Evolutionary conservation across 2,113 vertebrate species (phyloP), one percentile per base, ranked within the genome.

Genomic region (Dolichallabes microphthalmus): DNA sequence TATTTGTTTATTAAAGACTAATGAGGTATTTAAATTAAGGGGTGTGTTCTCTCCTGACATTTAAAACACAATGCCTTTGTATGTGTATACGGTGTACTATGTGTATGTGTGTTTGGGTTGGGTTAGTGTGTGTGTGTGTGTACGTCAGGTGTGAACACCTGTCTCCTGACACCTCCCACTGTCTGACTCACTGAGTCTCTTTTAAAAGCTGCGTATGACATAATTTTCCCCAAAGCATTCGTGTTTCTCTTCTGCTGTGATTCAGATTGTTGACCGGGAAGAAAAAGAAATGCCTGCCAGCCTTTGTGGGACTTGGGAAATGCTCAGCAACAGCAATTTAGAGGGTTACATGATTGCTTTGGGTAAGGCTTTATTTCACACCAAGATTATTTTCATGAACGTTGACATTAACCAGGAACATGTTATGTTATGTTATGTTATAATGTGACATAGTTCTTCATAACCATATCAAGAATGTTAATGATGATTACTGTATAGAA

Each of bases 321-420:
- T 97, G n/a, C 78, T 94, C 87, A 95, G 94, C 93, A 97, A 90
- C 89, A 93, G 94, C 86, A 97, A 98, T 91, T 92, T 96, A 25
- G 96, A 98, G 27, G 89, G 95, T 55, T 98, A 96, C 78, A 96
- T 97, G 96, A 88, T 92, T 84, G 94, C 94, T 79, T 90, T 97
- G 88, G 97, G 97, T 97, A 93, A 90, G 95, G 87, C n/a, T 84
- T 2, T 50, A 81, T 63, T 73, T 7, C 9, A 69, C n/a, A 7
- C 39, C 13, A 39, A 15, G 19, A 71, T 73, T 22, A 25, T 50
- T 80, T 53, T 75, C 27, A 68, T 53, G 35, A 39, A n/a, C 50
- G 30, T 50, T 64, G 74, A 25, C 19, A 52, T n/a, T 53, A 75
- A 17, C 45, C n/a, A 13, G 69, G 39, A 45, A 1, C 45, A 53